Evolutionary conservation across 2,888 invertebrate species (phyloP).

Genomic region (Himalopsyche tibetana): DNA sequence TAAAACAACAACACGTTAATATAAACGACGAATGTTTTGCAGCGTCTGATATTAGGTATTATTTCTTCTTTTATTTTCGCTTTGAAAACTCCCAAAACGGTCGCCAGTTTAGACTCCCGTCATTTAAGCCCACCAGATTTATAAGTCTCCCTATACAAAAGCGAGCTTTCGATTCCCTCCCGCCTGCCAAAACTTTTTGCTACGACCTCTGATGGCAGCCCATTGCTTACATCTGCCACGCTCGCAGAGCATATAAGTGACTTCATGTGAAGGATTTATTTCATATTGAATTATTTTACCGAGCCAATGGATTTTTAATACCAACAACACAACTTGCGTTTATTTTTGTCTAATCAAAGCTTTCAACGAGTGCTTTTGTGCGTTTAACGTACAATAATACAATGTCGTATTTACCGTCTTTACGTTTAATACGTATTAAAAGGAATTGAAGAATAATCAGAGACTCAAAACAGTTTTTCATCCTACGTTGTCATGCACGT

Average conservation of each 20-base stretch:
- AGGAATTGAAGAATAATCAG: too few relatives aligned
- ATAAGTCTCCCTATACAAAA: slow-evolving; percentile 46
- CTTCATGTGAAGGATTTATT: slow-evolving; percentile 44
- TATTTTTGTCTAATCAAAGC: background rate
- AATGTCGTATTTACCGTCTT: too few relatives aligned
- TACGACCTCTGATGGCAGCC: slow-evolving; percentile 48
- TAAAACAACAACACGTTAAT: too few relatives aligned
- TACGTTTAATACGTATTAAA: too few relatives aligned
- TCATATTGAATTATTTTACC: slow-evolving; percentile 45
- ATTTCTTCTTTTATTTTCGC: slow-evolving; percentile 39
- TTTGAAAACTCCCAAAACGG: slow-evolving; percentile 32
- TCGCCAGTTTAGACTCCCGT: slow-evolving; percentile 43
- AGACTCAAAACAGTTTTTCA: too few relatives aligned
- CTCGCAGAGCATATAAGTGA: slow-evolving; percentile 15
- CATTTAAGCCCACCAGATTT: slow-evolving; percentile 38
- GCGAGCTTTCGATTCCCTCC: slow-evolving; percentile 28
- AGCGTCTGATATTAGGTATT: background rate
- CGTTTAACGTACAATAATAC: too few relatives aligned
- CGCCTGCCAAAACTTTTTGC: slow-evolving; percentile 52
- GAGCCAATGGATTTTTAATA: slow-evolving; percentile 36
- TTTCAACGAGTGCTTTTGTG: too few relatives aligned
- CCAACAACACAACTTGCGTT: slow-evolving; percentile 16
- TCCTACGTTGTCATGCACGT: too few relatives aligned
- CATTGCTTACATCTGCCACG: slow-evolving; percentile 61
- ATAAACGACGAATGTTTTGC: slow-evolving; percentile 4